phyloP scores from a whole-genome alignment of 2,113 vertebrate species.

The Rhineura floridana region DNA sequence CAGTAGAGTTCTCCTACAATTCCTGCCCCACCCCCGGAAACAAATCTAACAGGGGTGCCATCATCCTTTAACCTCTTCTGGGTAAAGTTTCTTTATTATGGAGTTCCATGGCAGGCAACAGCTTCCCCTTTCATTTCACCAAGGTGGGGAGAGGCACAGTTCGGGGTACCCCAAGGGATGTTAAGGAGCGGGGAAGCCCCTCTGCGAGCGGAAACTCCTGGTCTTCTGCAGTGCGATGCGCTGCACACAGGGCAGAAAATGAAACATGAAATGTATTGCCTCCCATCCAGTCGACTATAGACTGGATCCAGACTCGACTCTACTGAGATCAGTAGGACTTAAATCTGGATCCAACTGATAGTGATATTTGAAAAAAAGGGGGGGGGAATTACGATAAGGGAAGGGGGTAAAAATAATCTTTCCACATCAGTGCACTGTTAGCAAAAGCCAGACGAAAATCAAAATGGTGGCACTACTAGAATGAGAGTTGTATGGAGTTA shows the following conservation, averaged over 20 bases:
- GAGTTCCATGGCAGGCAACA: background rate
- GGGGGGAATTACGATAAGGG: too few species aligned
- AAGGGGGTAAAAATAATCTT: background rate
- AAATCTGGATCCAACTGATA: background rate
- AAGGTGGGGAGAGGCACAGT: background rate
- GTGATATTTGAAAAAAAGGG: background rate
- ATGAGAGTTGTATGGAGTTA: background rate
- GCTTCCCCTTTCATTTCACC: too few species aligned
- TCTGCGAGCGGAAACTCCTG: background rate
- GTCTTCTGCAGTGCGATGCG: background rate
- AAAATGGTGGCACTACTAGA: slow-evolving; percentile 35
- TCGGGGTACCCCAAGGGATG: background rate
- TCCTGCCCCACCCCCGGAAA: background rate
- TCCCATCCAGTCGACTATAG: background rate
- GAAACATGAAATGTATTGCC: too few species aligned
- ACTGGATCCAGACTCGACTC: background rate
- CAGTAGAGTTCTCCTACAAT: background rate
- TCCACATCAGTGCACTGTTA: background rate
- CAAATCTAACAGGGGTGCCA: background rate
- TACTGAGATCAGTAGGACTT: background rate
- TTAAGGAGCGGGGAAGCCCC: background rate
- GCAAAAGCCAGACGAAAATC: slow-evolving; percentile 4
- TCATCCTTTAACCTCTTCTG: background rate
- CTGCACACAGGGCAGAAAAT: background rate
- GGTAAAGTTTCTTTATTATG: background rate